Evolutionary conservation across 2,888 invertebrate species (phyloP).

Genomic region (Odontocerum albicorne): DNA sequence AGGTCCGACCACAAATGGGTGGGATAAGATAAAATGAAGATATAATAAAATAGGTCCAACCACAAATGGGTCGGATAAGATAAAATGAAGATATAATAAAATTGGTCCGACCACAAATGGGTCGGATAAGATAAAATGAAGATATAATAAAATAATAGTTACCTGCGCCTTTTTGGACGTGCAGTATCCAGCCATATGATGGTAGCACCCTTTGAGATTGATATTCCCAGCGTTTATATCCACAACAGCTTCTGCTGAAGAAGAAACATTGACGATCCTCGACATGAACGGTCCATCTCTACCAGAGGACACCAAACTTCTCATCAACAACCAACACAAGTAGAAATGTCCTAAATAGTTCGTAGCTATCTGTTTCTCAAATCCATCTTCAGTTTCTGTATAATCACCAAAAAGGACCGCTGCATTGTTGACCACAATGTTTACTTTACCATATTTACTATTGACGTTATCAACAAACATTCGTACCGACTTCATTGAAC

Average conservation of each 20-base stretch:
- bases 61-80: too few relatives aligned
- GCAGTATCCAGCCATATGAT: slow-evolving; percentile 71
- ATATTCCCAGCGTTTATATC: slow-evolving; percentile 76
- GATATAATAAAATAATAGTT: too few relatives aligned
- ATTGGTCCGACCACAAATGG: too few relatives aligned
- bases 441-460: slow-evolving; percentile 63
- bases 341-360: too few relatives aligned
- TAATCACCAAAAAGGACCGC: slow-evolving; percentile 89
- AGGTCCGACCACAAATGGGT: too few relatives aligned
- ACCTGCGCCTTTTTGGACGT: slow-evolving; percentile 86
- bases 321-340: slow-evolving; percentile 77
- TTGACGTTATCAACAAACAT: slow-evolving; percentile 70
- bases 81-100: too few relatives aligned
- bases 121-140: too few relatives aligned
- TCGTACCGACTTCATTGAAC: slow-evolving; percentile 75
- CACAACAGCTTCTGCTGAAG: slow-evolving; percentile 76
- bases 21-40: slow-evolving; percentile 42
- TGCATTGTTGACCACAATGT: slow-evolving; percentile 83
- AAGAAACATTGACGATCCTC: slow-evolving; percentile 85
- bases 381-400: slow-evolving; percentile 75
- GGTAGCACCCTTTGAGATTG: slow-evolving; percentile 63
- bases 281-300: slow-evolving; percentile 56
- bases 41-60: too few relatives aligned
- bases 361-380: too few relatives aligned
- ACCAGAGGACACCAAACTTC: slow-evolving; percentile 67